Evolutionary conservation across 2,113 vertebrate species (phyloP), one percentile per base, ranked within the genome.

Genomic region (Hucho hucho): DNA sequence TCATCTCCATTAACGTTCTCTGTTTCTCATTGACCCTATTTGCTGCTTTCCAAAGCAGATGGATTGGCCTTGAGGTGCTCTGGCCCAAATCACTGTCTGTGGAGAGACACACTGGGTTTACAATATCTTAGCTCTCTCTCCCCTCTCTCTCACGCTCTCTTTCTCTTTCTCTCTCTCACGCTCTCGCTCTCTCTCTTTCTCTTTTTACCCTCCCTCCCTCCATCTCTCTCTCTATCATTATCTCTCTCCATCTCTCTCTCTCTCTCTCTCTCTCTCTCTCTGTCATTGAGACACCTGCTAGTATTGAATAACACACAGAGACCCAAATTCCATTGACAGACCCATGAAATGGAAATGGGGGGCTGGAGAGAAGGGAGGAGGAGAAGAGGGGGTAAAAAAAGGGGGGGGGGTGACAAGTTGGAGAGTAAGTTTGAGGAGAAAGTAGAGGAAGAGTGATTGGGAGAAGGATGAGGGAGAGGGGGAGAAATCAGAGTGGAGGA

Each of bases 281-380:
- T 25, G 43, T 79, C 77, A 83, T 75, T 43, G 61, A 79, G 71
- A 83, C 78, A 81, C 69, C 64, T 81, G 79, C 69, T 69, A 78
- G 83, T 82, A 84, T 85, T 76, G 75, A 91, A 86, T 86, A 83
- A 83, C 83, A 77, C 75, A 80, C 69, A 68, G 75, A 75, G 75
- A 76, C 66, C 77, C 74, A 89, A 90, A 88, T 79, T 79, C 81
- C 82, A 86, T 82, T 81, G 87, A 87, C 84, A 87, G 86, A 86
- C 74, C 75, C 75, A 75, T 78, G 76, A 79, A 84, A 82, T 28
- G 63, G 18, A 28, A 5, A 7, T 6, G n/a, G 37, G 7, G 37
- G 9, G 20, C 24, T 14, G 47, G 47, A 53, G 47, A 14, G 47
- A 53, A 53, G 47, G 47, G 47, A 53, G 37, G 9, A 43, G 37